These are phyloP conservation scores for Smittia sp. DNA, from an alignment of 2,888 invertebrate species.

Conservation along the genomic window DNA sequence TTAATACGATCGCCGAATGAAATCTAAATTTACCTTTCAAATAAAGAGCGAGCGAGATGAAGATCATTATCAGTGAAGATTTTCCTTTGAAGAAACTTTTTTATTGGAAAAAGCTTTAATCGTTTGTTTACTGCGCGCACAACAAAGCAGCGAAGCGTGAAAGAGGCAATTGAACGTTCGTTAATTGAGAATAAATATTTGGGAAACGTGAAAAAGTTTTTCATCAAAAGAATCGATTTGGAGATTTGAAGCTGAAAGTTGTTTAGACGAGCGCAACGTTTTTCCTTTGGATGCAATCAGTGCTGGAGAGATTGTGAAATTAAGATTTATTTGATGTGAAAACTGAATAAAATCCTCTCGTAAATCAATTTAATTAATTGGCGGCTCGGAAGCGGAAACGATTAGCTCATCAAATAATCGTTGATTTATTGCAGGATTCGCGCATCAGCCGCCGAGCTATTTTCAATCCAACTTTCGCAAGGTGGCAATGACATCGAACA, in stretches of 20 bases:
- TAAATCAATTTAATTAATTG: conserved; percentile 24
- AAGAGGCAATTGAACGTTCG: conserved; percentile 26
- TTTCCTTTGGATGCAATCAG: conserved; percentile 4
- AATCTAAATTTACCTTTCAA: conserved; percentile 38
- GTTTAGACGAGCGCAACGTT: background rate
- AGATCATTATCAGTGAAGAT: conserved; percentile 16
- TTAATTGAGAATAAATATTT: conserved; percentile 41
- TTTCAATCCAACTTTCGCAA: conserved; percentile 35
- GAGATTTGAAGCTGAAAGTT: background rate
- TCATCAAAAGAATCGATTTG: conserved; percentile 37
- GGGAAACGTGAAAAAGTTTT: conserved; percentile 23
- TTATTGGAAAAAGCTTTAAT: conserved; percentile 29
- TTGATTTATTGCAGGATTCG: conserved; percentile 37
- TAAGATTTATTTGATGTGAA: background rate
- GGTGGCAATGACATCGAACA: conserved; percentile 22
- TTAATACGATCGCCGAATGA: conserved; percentile 35
- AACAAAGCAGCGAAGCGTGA: conserved; percentile 8
- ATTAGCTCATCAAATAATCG: conserved; percentile 13
- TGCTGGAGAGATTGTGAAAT: background rate
- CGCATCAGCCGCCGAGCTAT: conserved; percentile 28
- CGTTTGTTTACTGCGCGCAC: conserved; percentile 30
- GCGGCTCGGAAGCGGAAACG: conserved; percentile 26
- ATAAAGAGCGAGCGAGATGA: background rate
- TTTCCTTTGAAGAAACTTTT: conserved; percentile 37
- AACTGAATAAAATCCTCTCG: background rate